These are phyloP conservation scores for Ctenodactylus gundi DNA, from an alignment of 2,113 vertebrate species.

Conservation along the genomic window DNA sequence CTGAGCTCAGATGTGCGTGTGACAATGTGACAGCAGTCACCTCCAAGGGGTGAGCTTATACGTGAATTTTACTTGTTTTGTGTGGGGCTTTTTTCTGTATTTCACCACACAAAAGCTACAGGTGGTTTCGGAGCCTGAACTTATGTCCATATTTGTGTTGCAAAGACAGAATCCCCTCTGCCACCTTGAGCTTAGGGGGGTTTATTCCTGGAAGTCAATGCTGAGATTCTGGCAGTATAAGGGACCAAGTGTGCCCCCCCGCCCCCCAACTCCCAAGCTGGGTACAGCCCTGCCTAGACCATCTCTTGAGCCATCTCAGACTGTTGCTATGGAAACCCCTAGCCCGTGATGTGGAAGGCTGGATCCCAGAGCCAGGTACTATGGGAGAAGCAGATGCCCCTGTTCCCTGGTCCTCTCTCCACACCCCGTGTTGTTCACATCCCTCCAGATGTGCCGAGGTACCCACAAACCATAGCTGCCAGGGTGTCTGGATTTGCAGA, in stretches of 20 bases:
- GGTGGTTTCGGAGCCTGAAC: background rate
- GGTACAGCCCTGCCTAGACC: background rate
- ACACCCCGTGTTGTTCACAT: background rate
- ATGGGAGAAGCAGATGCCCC: background rate
- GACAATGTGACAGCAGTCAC: background rate
- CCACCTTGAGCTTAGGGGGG: background rate
- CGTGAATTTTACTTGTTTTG: conserved; percentile 1
- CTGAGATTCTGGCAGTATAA: background rate
- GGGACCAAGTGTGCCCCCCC: background rate
- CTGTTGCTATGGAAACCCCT: background rate
- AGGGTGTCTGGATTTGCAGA: background rate
- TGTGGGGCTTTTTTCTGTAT: background rate
- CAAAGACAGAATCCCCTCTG: background rate
- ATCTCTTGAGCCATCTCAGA: rapidly evolving
- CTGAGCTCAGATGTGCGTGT: background rate
- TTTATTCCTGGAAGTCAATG: background rate
- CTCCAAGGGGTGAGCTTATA: background rate
- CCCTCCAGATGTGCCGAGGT: background rate
- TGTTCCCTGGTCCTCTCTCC: background rate
- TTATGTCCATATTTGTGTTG: too few relatives aligned
- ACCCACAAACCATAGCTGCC: background rate
- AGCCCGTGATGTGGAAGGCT: background rate
- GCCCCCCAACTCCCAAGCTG: too few relatives aligned
- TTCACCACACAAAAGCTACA: background rate
- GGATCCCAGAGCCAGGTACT: background rate